Evolutionary conservation across 2,888 invertebrate species (phyloP), one percentile per base, ranked within the genome.

Genomic region (Dendrolimus houi): DNA sequence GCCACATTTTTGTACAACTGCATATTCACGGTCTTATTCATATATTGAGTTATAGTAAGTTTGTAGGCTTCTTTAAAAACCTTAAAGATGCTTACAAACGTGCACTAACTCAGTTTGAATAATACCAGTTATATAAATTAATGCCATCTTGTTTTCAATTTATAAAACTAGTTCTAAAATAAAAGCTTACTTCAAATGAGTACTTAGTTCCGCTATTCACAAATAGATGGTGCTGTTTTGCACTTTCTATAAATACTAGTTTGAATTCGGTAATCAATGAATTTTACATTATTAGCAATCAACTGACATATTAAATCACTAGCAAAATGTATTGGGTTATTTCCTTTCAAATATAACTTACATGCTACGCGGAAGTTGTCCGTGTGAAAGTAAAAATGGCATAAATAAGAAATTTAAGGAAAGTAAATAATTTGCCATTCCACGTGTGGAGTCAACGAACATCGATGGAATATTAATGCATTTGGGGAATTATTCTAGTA

Each of bases 151-250:
- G 29, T 29, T 3, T 6, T 29, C 29, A 29, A 29, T 29, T 29
- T 29, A 29, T 6, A 6, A 29, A 29, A 29, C 29, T 29, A 6
- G 29, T 29, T 29, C 17, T 0, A 29, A 29, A 0, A 29, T 29
- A 29, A 29, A 14, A 29, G 29, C 29, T 29, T 29, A 29, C 29
- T 29, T 17, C n/a, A n/a, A 29, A 6, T 29, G 29, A 29, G 29
- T 29, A 29, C 6, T 0, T 57, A 13, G 56, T 59, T 59, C 40
- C 13, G 42, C 40, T 9, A 29, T 17, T 55, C 41, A 14, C 13
- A 54, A 9, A 52, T 54, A 59, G 63, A 54, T 61, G 58, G 53
- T 60, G 17, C 52, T 58, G 52, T 13, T 3, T 40, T 42, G 29
- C 6, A 29, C 29, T 29, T 29, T 6, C 29, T 29, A 6, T 29